A percentile compares a stretch with the other conserved stretches of the same genome.
Evolutionary conservation across 92 coral and sea anemone genomes (phyloP).

Genomic region (Pocillopora grandis): DNA sequence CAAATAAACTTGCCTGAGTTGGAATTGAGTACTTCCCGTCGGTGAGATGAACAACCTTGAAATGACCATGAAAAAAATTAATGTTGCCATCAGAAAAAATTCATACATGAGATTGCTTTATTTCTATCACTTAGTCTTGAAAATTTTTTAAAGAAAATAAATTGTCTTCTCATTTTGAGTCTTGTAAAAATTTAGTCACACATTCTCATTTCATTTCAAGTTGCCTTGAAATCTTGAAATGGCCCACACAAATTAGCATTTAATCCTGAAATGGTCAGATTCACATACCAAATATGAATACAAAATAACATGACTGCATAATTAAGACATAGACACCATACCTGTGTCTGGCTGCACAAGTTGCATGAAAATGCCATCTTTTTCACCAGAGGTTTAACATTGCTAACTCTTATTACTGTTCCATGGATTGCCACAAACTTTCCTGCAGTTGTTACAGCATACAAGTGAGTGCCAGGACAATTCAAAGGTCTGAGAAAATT

Average conservation of each 20-base stretch:
- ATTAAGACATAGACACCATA: conserved; percentile 1
- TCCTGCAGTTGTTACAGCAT: conserved; percentile 42
- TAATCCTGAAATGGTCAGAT: too few species aligned
- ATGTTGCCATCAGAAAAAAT: too few species aligned
- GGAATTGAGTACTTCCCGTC: conserved; percentile 96
- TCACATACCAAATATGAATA: background rate
- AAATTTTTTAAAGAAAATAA: too few species aligned
- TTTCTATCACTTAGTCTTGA: too few species aligned
- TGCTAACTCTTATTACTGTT: conserved; percentile 95
- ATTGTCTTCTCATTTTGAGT: too few species aligned
- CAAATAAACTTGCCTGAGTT: conserved; percentile 62
- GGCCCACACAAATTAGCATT: too few species aligned
- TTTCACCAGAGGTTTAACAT: conserved; percentile 90
- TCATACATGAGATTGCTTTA: too few species aligned
- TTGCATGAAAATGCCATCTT: conserved; percentile 96
- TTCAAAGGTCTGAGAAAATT: too few species aligned
- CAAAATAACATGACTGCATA: background rate
- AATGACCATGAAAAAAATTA: background rate
- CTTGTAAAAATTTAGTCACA: too few species aligned
- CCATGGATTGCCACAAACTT: conserved; percentile 97
- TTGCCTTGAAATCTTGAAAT: too few species aligned
- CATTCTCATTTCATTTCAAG: too few species aligned
- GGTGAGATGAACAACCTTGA: conserved; percentile 68
- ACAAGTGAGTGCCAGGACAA: too few species aligned
- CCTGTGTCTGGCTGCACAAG: conserved; percentile 84